Conservation (phyloP, 2,888 invertebrate species). For the Thera obeliscata region DNA sequence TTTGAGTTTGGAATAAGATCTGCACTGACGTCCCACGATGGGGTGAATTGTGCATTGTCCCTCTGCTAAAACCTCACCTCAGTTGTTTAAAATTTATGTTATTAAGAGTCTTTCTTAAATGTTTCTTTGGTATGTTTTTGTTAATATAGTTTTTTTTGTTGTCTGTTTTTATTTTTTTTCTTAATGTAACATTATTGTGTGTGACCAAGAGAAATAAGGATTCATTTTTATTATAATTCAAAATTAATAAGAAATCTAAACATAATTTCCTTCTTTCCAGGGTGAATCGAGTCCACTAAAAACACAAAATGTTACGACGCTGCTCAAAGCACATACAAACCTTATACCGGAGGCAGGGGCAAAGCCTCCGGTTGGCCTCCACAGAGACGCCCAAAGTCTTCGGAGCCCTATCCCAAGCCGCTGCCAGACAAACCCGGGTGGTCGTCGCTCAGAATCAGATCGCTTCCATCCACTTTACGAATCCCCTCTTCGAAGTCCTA, state of each 20-base stretch:
- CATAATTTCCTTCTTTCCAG: slow-evolving; percentile 53
- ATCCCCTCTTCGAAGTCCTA: slow-evolving; percentile 76
- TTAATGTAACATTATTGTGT: too few species aligned
- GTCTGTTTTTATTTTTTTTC: too few species aligned
- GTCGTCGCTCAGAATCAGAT: slow-evolving; percentile 63
- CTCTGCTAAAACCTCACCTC: too few species aligned
- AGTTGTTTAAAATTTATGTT: too few species aligned
- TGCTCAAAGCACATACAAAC: slow-evolving; percentile 78
- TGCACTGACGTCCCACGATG: too few species aligned
- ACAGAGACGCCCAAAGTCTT: slow-evolving; percentile 68
- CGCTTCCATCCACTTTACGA: slow-evolving; percentile 72
- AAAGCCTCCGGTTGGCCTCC: slow-evolving; percentile 67
- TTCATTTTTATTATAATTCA: too few species aligned
- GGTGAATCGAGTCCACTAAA: slow-evolving; percentile 52
- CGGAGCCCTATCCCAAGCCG: slow-evolving; percentile 55
- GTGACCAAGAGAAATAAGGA: too few species aligned
- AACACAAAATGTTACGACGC: slow-evolving; percentile 74
- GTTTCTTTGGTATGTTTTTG: too few species aligned
- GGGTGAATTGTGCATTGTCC: too few species aligned
- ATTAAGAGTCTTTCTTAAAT: too few species aligned
- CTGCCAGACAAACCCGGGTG: slow-evolving; percentile 55
- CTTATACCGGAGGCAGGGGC: slow-evolving; percentile 77
- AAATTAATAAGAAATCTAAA: not conserved
- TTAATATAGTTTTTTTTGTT: too few species aligned
- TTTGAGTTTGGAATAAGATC: too few species aligned